Conservation (phyloP, 2,888 invertebrate genomes). For the Stenichneumon culpator region DNA sequence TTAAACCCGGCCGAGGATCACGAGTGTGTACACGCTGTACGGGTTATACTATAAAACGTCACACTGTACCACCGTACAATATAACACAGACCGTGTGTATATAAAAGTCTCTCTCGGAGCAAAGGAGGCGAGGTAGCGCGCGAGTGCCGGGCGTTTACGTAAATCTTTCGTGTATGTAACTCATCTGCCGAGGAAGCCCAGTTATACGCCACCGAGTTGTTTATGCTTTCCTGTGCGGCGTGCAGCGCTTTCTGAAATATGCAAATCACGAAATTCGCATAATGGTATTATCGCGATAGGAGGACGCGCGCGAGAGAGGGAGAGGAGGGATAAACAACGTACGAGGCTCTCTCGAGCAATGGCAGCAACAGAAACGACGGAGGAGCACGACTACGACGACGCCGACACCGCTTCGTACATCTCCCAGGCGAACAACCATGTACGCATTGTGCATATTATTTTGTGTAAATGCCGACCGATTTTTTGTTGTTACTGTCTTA, state of each 20-base stretch:
- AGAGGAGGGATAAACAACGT: slow-evolving; percentile 40
- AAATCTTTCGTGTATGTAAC: slow-evolving; percentile 84
- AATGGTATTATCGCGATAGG: slow-evolving; percentile 83
- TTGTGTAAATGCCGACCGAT: slow-evolving; percentile 14
- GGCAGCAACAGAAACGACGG: slow-evolving; percentile 39
- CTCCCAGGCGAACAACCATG: slow-evolving; percentile 39
- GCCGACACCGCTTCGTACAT: slow-evolving; percentile 52
- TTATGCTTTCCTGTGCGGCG: slow-evolving; percentile 83
- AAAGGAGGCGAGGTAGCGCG: slow-evolving; percentile 66
- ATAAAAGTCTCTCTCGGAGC: slow-evolving; percentile 41
- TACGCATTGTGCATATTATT: slow-evolving; percentile 57
- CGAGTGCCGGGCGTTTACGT: slow-evolving; percentile 77
- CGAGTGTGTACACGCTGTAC: background rate
- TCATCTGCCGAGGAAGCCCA: slow-evolving; percentile 83
- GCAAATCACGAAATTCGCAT: slow-evolving; percentile 84
- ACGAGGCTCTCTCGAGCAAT: slow-evolving; percentile 18
- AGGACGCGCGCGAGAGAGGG: slow-evolving; percentile 70
- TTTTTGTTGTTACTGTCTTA: background rate
- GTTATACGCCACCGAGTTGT: slow-evolving; percentile 80
- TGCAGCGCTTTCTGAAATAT: slow-evolving; percentile 84
- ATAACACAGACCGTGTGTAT: background rate
- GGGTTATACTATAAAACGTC: background rate
- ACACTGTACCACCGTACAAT: background rate
- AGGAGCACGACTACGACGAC: slow-evolving; percentile 42
- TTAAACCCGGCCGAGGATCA: slow-evolving; percentile 5